Base-by-base conservation (phyloP, 2,888 invertebrate genomes). In the Meiosimyza decipiens region DNA sequence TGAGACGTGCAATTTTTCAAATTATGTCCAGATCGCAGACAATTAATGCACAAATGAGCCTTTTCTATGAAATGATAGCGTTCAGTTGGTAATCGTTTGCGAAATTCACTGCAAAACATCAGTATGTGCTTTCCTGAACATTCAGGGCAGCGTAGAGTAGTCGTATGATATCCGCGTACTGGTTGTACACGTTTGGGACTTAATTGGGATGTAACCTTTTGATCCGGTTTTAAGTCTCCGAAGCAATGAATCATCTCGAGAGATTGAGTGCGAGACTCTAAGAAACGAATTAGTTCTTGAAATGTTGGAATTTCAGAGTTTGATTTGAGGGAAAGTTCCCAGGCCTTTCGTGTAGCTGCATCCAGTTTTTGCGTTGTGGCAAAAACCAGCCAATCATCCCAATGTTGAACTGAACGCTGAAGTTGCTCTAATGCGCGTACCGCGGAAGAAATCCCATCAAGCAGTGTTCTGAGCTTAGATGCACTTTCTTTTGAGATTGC, bases 311-410 rank as follows among this genome's bases (percentile, higher is more conserved):
- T 12, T 6, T 57, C 57, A 13, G 28, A 6, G 16, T n/a, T 40
- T 6, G 65, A 66, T 9, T 22, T 59, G 6, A 66, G 51, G 9
- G n/a, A n/a, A n/a, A n/a, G n/a, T n/a, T n/a, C n/a, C n/a, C n/a
- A n/a, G n/a, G 55, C 71, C 33, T 49, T 59, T 15, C 57, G 54
- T 9, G 64, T 68, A 4, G 22, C 40, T 28, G 50, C n/a, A 54
- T 67, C 68, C 12, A 72, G 57, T 22, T 72, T 72, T 12, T 72
- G 57, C 5, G 51, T n/a, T 7, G 67, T 47, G 3, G 40, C 62
- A 22, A 62, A 72, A 3, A 72, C 47, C 12, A 72, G n/a, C 72
- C 68, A 72, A 55, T 67, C 72, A 33, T 72, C 72, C 67, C 63
- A 72, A 5, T 50, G 49, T 13, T 40, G 11, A 22, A 71, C 64